Percentiles rank a stretch among this genome's conserved stretches.
These are phyloP conservation scores for Manis javanica DNA, from an alignment of 2,797 vertebrate species.

Conservation along the genomic window DNA sequence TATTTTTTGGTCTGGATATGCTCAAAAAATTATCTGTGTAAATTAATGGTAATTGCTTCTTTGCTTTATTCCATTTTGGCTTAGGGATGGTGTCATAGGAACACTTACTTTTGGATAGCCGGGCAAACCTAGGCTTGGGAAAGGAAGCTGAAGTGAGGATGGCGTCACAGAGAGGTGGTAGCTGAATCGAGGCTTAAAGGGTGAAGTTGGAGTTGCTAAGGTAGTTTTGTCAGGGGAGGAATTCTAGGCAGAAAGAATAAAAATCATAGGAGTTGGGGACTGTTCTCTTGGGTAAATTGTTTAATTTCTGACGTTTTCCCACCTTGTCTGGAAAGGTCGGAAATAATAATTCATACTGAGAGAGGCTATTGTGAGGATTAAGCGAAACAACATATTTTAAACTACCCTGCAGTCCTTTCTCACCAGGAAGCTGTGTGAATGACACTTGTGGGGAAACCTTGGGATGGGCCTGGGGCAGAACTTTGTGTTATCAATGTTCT, in stretches of 20 bases:
- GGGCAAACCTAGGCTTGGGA: neutral
- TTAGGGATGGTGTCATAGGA: no score
- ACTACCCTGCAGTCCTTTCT: neutral
- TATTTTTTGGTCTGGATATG: neutral
- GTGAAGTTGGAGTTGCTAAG: neutral
- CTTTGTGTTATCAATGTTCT: neutral
- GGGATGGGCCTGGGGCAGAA: neutral
- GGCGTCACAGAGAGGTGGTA: neutral
- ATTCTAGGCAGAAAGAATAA: neutral
- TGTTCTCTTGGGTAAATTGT: neutral
- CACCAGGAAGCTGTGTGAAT: neutral
- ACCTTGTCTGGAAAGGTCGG: neutral
- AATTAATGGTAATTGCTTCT: no score
- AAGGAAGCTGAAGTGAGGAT: neutral
- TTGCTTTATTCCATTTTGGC: no score
- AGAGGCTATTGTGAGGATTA: neutral
- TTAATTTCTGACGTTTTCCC: neutral
- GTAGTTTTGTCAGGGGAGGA: neutral
- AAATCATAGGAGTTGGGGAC: neutral
- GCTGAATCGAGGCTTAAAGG: neutral
- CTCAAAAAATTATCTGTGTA: no score
- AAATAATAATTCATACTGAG: neutral
- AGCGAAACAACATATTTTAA: neutral
- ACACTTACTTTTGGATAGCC: no score
- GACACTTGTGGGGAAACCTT: neutral